Percentiles rank a stretch among this genome's conserved stretches.
phyloP scores from a whole-genome alignment of 2,888 invertebrate species.

The Nemoura dubitans region DNA sequence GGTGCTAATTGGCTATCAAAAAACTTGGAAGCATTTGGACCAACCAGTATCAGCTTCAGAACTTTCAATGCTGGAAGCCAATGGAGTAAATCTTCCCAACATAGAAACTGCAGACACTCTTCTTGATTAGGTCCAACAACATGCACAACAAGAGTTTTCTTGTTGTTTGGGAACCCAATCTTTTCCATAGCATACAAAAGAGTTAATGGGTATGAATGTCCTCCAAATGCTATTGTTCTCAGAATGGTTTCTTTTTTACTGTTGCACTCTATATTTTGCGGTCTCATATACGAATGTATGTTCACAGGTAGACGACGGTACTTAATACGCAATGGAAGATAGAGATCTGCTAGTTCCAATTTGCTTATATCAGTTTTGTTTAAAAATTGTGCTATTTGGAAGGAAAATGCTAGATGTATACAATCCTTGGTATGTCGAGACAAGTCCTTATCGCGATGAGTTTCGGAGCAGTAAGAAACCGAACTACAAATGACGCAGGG shows the following conservation, averaged over 20 bases:
- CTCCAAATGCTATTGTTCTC: neutral
- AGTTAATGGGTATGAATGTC: neutral
- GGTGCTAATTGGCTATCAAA: constrained; percentile 1
- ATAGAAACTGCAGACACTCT: constrained; percentile 54
- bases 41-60: constrained; percentile 55
- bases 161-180: neutral
- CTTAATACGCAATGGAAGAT: neutral
- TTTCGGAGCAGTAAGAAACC: constrained; percentile 48
- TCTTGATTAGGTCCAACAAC: constrained; percentile 55
- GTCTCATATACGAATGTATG: constrained; percentile 7
- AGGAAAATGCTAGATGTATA: neutral
- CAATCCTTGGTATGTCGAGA: constrained; percentile 48
- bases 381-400: neutral
- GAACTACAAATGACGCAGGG: constrained; percentile 49
- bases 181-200: neutral
- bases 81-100: constrained; percentile 58
- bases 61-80: constrained; percentile 54
- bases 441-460: constrained; percentile 46
- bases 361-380: neutral
- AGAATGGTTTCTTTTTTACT: neutral
- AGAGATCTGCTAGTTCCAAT: neutral
- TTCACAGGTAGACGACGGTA: neutral
- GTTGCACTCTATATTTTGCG: constrained; percentile 1
- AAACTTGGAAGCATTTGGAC: constrained; percentile 55
- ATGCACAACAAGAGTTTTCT: constrained; percentile 53